phyloP scores from a whole-genome alignment of 2,888 invertebrate genomes.

The Rhagonycha lutea region DNA sequence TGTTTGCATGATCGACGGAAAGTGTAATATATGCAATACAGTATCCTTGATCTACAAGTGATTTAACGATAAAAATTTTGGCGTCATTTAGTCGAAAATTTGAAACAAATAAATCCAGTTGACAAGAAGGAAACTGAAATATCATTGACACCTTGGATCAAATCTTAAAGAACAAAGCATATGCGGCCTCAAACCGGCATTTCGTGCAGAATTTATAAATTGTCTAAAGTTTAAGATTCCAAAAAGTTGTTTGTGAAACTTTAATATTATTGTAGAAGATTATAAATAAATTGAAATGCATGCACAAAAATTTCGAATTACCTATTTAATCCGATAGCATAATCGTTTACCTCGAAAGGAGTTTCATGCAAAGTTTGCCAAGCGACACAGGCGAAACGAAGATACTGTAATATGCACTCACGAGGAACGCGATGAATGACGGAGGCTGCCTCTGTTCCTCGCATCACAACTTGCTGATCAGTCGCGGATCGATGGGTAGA shows the following conservation, averaged over 20 bases:
- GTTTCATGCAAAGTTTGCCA: slow-evolving; percentile 40
- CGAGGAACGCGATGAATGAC: slow-evolving; percentile 39
- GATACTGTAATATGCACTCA: slow-evolving; percentile 37
- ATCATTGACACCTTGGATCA: no score
- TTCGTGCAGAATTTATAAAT: neutral
- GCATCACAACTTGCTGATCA: slow-evolving; percentile 30
- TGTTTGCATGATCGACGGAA: no score
- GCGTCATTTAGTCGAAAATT: no score
- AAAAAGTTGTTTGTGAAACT: slow-evolving; percentile 2
- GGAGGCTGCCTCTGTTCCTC: slow-evolving; percentile 25
- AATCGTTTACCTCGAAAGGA: slow-evolving; percentile 33
- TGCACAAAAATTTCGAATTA: slow-evolving; percentile 37
- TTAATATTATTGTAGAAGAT: slow-evolving; percentile 4
- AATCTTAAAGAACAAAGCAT: neutral
- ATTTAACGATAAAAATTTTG: no score
- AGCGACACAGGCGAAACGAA: slow-evolving; percentile 28
- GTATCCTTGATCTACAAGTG: no score
- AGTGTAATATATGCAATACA: no score
- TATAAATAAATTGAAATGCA: slow-evolving; percentile 24
- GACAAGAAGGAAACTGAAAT: no score
- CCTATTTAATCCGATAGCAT: slow-evolving; percentile 41
- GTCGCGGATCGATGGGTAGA: slow-evolving; percentile 31
- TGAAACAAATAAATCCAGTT: no score
- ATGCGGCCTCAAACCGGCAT: neutral
- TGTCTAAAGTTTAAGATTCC: neutral